phyloP scores from a whole-genome alignment of 2,888 invertebrate genomes.

The Mactromeris polynyma region DNA sequence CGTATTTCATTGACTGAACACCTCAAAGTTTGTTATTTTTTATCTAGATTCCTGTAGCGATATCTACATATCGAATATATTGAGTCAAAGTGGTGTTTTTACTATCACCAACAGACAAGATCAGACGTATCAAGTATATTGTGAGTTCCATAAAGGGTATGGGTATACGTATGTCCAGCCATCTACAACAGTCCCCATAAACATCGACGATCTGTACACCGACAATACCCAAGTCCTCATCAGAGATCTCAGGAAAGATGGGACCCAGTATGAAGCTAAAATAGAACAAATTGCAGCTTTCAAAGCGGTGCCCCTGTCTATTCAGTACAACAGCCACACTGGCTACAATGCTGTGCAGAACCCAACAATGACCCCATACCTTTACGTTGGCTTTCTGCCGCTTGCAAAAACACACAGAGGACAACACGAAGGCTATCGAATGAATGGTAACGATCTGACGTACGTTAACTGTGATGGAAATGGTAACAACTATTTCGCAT shows the following conservation, averaged over 20 bases:
- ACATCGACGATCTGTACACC: slow-evolving; percentile 48
- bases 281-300: slow-evolving; percentile 45
- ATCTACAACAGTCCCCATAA: slow-evolving; percentile 26
- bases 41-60: slow-evolving; percentile 48
- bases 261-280: slow-evolving; percentile 44
- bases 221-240: slow-evolving; percentile 39
- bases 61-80: slow-evolving; percentile 43
- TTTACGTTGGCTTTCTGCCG: slow-evolving; percentile 54
- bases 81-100: slow-evolving; percentile 39
- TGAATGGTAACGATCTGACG: slow-evolving; percentile 44
- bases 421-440: slow-evolving; percentile 42
- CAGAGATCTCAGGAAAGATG: slow-evolving; percentile 43
- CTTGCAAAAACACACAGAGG: slow-evolving; percentile 13
- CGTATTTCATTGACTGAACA: no score
- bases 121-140: slow-evolving; percentile 50
- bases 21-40: no score
- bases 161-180: slow-evolving; percentile 50
- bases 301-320: slow-evolving; percentile 36
- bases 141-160: slow-evolving; percentile 43
- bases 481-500: slow-evolving; percentile 52
- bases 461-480: slow-evolving; percentile 63
- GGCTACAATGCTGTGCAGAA: slow-evolving; percentile 39
- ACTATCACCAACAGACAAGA: slow-evolving; percentile 48
- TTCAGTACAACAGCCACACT: slow-evolving; percentile 44
- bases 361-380: slow-evolving; percentile 42